Conservation (phyloP, 2,797 vertebrate genomes). For the Lepilemur septentrionalis region DNA sequence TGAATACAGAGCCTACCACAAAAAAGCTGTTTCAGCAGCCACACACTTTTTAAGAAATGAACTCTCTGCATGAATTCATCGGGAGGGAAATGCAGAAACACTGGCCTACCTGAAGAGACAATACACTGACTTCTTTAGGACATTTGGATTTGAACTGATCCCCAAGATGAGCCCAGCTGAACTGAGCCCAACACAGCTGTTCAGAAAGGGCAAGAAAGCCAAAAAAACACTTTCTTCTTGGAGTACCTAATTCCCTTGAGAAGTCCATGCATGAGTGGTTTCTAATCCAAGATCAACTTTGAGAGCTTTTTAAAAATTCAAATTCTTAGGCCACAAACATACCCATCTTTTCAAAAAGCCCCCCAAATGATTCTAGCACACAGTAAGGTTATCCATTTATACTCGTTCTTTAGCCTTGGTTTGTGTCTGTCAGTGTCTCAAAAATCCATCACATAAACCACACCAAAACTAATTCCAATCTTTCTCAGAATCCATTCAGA, state of each 20-base stretch:
- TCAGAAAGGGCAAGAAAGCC: slow-evolving; percentile 11
- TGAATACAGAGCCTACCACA: not conserved
- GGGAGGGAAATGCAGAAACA: not conserved
- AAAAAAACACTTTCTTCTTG: slow-evolving; percentile 5
- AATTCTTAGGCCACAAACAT: not conserved
- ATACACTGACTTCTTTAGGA: not conserved
- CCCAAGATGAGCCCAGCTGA: not conserved
- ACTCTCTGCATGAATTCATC: not conserved
- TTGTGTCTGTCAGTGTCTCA: not conserved
- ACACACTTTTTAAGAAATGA: not conserved
- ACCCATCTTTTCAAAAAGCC: not conserved
- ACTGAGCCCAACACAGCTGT: not conserved
- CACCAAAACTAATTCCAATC: slow-evolving; percentile 6
- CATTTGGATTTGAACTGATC: not conserved
- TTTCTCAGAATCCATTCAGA: slow-evolving; percentile 12
- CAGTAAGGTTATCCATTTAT: not conserved
- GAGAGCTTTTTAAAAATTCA: slow-evolving; percentile 25
- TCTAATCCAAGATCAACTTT: not conserved
- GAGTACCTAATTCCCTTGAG: not conserved
- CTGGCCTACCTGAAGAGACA: not conserved
- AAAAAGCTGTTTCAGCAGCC: not conserved
- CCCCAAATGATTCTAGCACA: not conserved
- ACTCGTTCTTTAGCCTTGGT: not conserved
- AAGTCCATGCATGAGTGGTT: not conserved
- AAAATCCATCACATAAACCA: not conserved